A percentile compares a stretch with the other conserved stretches of the same genome.
These are phyloP conservation scores for Cheilosia soror DNA, from an alignment of 2,888 invertebrate species.

Conservation along the genomic window DNA sequence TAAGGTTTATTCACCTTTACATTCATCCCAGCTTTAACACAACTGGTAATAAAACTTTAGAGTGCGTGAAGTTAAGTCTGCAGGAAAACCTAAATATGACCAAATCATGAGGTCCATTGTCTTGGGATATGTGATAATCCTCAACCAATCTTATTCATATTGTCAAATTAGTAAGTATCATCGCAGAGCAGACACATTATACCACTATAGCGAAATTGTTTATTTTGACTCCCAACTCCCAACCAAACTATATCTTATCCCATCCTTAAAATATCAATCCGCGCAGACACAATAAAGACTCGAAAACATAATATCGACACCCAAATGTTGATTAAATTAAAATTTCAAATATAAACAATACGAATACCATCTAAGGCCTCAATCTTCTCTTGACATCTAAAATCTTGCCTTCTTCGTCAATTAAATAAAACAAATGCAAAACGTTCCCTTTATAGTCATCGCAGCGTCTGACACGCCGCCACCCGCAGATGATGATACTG, in stretches of 20 bases:
- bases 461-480: neutral
- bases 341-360: constrained; percentile 64
- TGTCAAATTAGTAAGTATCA: constrained; percentile 7
- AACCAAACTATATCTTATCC: constrained; percentile 28
- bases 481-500: constrained; percentile 1
- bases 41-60: too few relatives aligned
- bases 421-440: constrained; percentile 73
- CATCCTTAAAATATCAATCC: constrained; percentile 23
- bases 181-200: neutral
- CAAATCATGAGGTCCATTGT: too few relatives aligned
- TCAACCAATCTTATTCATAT: neutral
- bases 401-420: constrained; percentile 68
- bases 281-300: constrained; percentile 48
- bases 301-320: constrained; percentile 32
- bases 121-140: too few relatives aligned
- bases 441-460: constrained; percentile 54
- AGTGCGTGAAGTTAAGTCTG: too few relatives aligned
- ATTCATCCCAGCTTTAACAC: too few relatives aligned
- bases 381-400: constrained; percentile 61
- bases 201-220: constrained; percentile 18
- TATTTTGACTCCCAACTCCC: constrained; percentile 4
- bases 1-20: too few relatives aligned
- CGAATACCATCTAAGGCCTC: constrained; percentile 49
- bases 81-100: too few relatives aligned
- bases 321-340: constrained; percentile 65